These are phyloP conservation scores for Halocaridina rubra DNA, from an alignment of 2,888 invertebrate genomes.

Conservation along the genomic window DNA sequence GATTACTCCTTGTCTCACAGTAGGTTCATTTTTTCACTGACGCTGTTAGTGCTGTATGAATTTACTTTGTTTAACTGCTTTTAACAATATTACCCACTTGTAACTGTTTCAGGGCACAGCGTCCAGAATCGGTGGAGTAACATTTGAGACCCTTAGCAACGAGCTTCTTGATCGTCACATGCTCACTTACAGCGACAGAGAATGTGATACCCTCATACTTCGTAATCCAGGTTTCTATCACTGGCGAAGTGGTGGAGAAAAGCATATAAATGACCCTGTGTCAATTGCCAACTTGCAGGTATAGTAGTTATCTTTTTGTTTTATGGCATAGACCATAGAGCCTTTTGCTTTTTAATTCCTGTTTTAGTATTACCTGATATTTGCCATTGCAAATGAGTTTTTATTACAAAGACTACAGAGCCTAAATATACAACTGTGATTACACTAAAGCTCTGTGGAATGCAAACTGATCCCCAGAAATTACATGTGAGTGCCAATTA, in stretches of 20 bases:
- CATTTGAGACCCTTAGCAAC: slow-evolving; percentile 85
- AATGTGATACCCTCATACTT: slow-evolving; percentile 80
- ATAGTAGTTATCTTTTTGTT: slow-evolving; percentile 41
- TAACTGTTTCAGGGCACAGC: slow-evolving; percentile 74
- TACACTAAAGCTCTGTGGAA: no score
- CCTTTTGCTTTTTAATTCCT: neutral
- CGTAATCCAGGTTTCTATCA: slow-evolving; percentile 94
- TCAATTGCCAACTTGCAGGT: slow-evolving; percentile 82
- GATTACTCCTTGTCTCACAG: no score
- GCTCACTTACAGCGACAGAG: slow-evolving; percentile 78
- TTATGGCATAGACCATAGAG: no score
- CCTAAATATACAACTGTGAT: no score
- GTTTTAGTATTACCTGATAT: neutral
- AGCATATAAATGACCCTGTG: slow-evolving; percentile 95
- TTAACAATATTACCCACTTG: no score
- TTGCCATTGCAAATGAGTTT: neutral
- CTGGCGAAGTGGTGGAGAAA: slow-evolving; percentile 97
- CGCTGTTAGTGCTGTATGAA: no score
- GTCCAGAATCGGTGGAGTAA: slow-evolving; percentile 87
- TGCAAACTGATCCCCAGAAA: no score
- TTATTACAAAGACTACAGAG: no score
- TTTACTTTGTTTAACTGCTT: no score
- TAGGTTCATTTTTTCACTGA: no score
- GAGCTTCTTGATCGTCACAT: slow-evolving; percentile 87
- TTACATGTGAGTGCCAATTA: no score